These are phyloP conservation scores for Electrona antarctica DNA, from an alignment of 2,113 vertebrate species.

Conservation along the genomic window DNA sequence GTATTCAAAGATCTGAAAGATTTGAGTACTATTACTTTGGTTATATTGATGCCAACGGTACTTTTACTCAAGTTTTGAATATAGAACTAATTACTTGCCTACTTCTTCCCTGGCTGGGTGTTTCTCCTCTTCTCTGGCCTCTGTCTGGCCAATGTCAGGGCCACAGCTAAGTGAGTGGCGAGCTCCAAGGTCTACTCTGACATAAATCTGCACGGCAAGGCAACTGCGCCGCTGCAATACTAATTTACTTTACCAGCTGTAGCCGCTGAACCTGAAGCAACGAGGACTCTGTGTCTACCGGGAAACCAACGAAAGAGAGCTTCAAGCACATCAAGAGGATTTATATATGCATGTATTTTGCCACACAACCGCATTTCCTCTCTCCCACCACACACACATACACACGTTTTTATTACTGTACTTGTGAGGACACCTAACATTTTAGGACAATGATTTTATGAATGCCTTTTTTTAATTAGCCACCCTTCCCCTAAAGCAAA, in stretches of 20 bases:
- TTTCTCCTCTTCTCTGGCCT: conserved; percentile 26
- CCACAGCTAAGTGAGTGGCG: conserved; percentile 39
- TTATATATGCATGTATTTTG: conserved; percentile 23
- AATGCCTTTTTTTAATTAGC: no score
- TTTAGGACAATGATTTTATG: no score
- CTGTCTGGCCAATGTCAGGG: conserved; percentile 36
- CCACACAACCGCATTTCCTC: neutral
- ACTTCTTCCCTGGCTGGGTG: no score
- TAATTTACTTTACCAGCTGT: conserved; percentile 65
- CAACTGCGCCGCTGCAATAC: conserved; percentile 37
- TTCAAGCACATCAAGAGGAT: conserved; percentile 37
- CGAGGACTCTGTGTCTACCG: conserved; percentile 34
- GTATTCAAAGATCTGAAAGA: no score
- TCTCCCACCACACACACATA: neutral
- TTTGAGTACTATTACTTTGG: no score
- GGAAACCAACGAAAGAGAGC: conserved; percentile 44
- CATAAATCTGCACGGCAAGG: conserved; percentile 58
- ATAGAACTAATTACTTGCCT: no score
- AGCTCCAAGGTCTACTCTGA: conserved; percentile 52
- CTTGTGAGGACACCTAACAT: no score
- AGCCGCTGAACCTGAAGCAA: conserved; percentile 58
- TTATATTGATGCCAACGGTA: no score
- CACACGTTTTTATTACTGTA: no score
- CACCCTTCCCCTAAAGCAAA: no score
- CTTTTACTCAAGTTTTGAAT: no score